Conservation (phyloP, 2,797 vertebrate genomes). For the Oceanodroma leucorhoa region DNA sequence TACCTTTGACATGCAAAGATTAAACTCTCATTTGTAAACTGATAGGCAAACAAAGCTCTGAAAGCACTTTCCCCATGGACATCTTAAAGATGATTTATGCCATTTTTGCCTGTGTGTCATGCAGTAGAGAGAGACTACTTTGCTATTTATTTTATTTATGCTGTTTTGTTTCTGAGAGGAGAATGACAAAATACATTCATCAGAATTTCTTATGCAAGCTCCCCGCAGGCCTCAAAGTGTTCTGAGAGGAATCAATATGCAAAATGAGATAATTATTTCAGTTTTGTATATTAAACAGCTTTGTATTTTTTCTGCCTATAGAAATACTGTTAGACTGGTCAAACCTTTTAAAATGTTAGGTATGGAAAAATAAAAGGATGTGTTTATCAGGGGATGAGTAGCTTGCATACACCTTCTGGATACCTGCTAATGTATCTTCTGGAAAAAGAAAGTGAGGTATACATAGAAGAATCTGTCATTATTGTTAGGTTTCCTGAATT, state of each 20-base stretch:
- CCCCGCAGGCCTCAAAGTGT: not conserved
- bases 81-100: conserved; percentile 10
- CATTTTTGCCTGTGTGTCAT: not conserved
- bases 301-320: not conserved
- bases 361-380: not conserved
- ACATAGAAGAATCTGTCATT: not conserved
- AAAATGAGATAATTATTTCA: not conserved
- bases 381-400: not conserved
- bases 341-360: not conserved
- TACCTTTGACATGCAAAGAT: not conserved
- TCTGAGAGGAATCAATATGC: not conserved
- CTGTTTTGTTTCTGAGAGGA: not conserved
- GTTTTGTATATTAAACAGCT: not conserved
- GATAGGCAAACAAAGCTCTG: not conserved
- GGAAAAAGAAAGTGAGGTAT: not conserved
- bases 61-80: not conserved
- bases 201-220: conserved; percentile 12
- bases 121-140: not conserved
- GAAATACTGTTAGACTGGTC: not conserved
- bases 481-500: not conserved
- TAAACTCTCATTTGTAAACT: not conserved
- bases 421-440: not conserved
- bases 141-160: conserved; percentile 41
- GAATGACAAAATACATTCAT: not conserved
- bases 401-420: not conserved